These are phyloP conservation scores for Marmota monax DNA, from an alignment of 2,113 vertebrate species.

Conservation along the genomic window DNA sequence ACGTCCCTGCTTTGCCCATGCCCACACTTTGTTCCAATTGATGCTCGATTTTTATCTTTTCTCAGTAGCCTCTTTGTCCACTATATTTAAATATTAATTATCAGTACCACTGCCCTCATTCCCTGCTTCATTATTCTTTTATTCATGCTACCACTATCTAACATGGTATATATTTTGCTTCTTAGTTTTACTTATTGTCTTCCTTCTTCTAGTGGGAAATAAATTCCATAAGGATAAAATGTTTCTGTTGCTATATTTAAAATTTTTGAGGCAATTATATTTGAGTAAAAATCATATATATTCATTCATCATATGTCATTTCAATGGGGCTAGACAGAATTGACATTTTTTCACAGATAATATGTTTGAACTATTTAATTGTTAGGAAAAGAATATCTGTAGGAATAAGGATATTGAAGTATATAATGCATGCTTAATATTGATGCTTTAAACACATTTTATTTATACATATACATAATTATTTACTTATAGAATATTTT, in stretches of 20 bases:
- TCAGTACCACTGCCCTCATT: not conserved
- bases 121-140: not conserved
- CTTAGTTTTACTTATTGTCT: not conserved
- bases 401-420: not conserved
- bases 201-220: not conserved
- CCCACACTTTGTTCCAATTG: not conserved
- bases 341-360: not conserved
- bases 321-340: not conserved
- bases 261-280: not conserved
- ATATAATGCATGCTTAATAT: not conserved
- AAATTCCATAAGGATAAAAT: not conserved
- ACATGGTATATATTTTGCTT: not conserved
- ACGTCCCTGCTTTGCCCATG: not conserved
- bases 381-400: slow-evolving; percentile 13
- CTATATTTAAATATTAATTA: not conserved
- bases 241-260: not conserved
- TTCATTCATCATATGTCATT: not conserved
- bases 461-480: not conserved
- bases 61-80: not conserved
- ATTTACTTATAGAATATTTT: not conserved
- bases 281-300: not conserved
- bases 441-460: not conserved
- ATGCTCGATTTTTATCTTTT: not conserved
- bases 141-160: not conserved
- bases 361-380: not conserved